A percentile compares a stretch with the other conserved stretches of the same genome.
These are phyloP conservation scores for Cryptoprocta ferox DNA, from an alignment of 2,797 vertebrate genomes.

Conservation along the genomic window DNA sequence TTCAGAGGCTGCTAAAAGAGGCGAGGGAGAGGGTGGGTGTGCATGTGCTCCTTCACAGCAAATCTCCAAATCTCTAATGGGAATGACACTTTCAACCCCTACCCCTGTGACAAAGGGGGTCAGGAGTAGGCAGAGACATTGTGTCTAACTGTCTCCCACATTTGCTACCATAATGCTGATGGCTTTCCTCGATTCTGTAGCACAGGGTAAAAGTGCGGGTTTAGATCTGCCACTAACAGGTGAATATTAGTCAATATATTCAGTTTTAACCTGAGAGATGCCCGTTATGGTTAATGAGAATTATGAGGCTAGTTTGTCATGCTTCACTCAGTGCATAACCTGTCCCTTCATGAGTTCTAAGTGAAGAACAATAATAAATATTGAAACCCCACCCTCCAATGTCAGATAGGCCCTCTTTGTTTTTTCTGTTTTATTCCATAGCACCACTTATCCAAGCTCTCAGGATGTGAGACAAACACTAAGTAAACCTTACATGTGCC, in stretches of 20 bases:
- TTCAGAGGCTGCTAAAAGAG: slow-evolving; percentile 53
- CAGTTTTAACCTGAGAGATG: slow-evolving; percentile 45
- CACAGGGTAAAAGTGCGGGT: slow-evolving; percentile 31
- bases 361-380: slow-evolving; percentile 49
- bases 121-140: background rate
- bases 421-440: slow-evolving; percentile 3
- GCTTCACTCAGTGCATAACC: slow-evolving; percentile 23
- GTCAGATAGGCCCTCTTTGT: slow-evolving; percentile 27
- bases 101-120: background rate
- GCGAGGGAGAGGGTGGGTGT: background rate
- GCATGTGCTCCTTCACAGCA: background rate
- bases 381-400: background rate
- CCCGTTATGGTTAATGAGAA: slow-evolving; percentile 18
- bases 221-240: slow-evolving; percentile 51
- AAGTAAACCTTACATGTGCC: background rate
- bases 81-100: background rate
- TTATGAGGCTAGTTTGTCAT: slow-evolving; percentile 49
- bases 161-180: slow-evolving; percentile 40
- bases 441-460: slow-evolving; percentile 6
- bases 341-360: slow-evolving; percentile 65
- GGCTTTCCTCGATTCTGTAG: slow-evolving; percentile 42
- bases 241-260: slow-evolving; percentile 64
- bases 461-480: slow-evolving; percentile 33
- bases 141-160: slow-evolving; percentile 42
- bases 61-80: background rate